Evolutionary conservation across 2,888 invertebrate genomes (phyloP).

Genomic region (Quadroppia sp.): DNA sequence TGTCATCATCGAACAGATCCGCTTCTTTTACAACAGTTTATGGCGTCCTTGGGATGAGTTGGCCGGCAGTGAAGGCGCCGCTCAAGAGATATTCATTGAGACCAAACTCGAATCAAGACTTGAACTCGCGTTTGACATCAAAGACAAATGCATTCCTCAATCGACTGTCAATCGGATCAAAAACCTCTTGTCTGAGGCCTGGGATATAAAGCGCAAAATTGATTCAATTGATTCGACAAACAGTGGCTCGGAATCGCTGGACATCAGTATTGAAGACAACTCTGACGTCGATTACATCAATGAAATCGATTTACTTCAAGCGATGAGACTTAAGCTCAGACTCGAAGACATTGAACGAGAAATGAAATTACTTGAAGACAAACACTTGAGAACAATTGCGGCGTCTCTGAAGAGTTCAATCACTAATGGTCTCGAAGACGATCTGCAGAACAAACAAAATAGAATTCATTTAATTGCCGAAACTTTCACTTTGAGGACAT

Average conservation of each 20-base stretch:
- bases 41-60: slow-evolving; percentile 49
- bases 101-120: slow-evolving; percentile 46
- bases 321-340: slow-evolving; percentile 46
- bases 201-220: slow-evolving; percentile 42
- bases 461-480: slow-evolving; percentile 44
- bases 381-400: slow-evolving; percentile 37
- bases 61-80: slow-evolving; percentile 41
- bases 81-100: slow-evolving; percentile 44
- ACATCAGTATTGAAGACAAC: slow-evolving; percentile 46
- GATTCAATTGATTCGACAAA: slow-evolving; percentile 41
- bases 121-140: slow-evolving; percentile 48
- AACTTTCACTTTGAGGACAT: slow-evolving; percentile 42
- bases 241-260: not conserved
- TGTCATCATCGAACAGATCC: slow-evolving; percentile 47
- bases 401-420: not conserved
- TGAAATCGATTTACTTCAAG: slow-evolving; percentile 45
- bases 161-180: slow-evolving; percentile 44
- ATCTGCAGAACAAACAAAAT: not conserved
- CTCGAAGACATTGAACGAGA: slow-evolving; percentile 47
- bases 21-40: slow-evolving; percentile 48
- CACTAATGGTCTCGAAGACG: slow-evolving; percentile 6
- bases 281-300: slow-evolving; percentile 45
- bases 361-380: slow-evolving; percentile 48
- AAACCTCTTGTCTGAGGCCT: slow-evolving; percentile 45
- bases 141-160: slow-evolving; percentile 45